A percentile compares a stretch with the other conserved stretches of the same genome.
Conservation (phyloP, 2,113 vertebrate genomes). For the Synodontis membranacea region DNA sequence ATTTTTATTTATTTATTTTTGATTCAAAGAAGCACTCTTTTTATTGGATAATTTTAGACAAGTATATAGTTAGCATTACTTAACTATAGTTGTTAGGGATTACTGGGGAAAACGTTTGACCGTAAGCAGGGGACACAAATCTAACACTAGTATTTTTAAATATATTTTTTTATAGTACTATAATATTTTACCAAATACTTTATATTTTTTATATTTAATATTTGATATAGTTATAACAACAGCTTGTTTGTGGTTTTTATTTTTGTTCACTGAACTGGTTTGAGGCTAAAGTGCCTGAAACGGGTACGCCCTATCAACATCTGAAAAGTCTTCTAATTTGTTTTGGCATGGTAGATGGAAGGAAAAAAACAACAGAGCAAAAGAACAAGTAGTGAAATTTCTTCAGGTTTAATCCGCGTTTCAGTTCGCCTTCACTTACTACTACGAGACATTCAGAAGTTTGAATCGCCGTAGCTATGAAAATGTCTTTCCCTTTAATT, state of each 20-base stretch:
- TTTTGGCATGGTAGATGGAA: background rate
- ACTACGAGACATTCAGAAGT: background rate
- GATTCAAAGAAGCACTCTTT: too few relatives aligned
- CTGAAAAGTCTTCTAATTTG: background rate
- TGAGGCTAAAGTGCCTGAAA: background rate
- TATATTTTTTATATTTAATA: too few relatives aligned
- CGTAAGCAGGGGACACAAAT: too few relatives aligned
- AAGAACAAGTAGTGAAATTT: background rate
- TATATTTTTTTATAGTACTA: too few relatives aligned
- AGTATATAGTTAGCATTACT: too few relatives aligned
- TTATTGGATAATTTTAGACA: too few relatives aligned
- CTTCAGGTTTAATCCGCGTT: background rate
- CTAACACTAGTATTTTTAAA: too few relatives aligned
- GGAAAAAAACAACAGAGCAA: background rate
- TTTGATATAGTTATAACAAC: too few relatives aligned
- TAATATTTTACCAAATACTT: too few relatives aligned
- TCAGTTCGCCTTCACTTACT: background rate
- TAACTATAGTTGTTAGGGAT: too few relatives aligned
- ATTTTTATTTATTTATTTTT: too few relatives aligned
- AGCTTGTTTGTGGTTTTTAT: background rate
- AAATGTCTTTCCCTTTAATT: background rate
- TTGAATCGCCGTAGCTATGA: background rate
- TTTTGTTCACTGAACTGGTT: background rate
- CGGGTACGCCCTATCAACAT: background rate
- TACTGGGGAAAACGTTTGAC: too few relatives aligned